Evolutionary conservation across 23 tunicate species (phyloP), one percentile per base, ranked within the genome.

Genomic region (Halocynthia roretzi): DNA sequence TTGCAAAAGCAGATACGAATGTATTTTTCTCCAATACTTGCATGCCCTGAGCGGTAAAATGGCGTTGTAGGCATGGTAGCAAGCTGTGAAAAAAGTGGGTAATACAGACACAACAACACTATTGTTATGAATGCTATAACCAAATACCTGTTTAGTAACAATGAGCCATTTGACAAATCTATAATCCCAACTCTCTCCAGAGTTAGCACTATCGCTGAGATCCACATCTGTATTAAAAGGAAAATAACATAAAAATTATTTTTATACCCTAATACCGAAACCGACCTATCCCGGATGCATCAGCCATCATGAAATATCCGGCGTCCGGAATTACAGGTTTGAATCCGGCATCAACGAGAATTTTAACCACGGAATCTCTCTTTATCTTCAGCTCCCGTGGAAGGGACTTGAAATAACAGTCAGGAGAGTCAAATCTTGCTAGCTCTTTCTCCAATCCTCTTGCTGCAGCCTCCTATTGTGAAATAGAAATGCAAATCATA

Each of bases 271-370:
- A 4, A 31, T 31, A 31, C 44, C 44, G 44, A 31, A 31, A 69
- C 69, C 53, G 51, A 84, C 85, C 77, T 55, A 93, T 63, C 56
- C 64, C 56, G 5, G 96, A 84, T 51, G 87, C 87, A 63, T 95
- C 95, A n/a, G 99, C 99, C 10, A 95, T 51, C 85, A 95, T 85
- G 71, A 95, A 95, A 57, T 95, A 88, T 7, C 99, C 99, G 8
- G 96, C 99, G 20, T 95, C 77, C 6, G 99, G 95, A 7, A 95
- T 66, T 40, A 95, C 82, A 44, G 99, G 95, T 66, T 88, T 85
- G 85, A 95, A 50, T 44, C 99, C 99, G 51, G 84, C 68, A 12
- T 88, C 85, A 6, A 20, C 12, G 65, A 95, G 68, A 10, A 85
- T 56, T 65, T 81, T 53, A 50, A 65, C 85, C 69, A 95, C 51